Conservation (phyloP, 2,888 invertebrate genomes). For the Mechanitis messenoides region DNA sequence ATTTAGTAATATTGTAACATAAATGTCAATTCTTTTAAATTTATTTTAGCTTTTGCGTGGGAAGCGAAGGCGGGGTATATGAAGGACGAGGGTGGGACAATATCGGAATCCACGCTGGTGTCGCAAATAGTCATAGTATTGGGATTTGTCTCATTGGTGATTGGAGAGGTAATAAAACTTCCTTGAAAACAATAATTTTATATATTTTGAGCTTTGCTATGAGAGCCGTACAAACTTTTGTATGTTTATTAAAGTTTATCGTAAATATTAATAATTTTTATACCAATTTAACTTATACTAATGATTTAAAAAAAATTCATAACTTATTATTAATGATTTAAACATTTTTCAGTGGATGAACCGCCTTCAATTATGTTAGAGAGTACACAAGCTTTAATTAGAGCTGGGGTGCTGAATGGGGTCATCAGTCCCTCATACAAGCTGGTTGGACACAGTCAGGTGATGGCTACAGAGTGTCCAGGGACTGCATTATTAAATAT, state of each 20-base stretch:
- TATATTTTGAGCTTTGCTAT: background rate
- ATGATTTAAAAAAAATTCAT: background rate
- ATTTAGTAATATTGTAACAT: too few relatives aligned
- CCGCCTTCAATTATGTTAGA: slow-evolving; percentile 77
- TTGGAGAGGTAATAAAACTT: slow-evolving; percentile 76
- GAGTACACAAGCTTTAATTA: slow-evolving; percentile 75
- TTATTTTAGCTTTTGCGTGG: slow-evolving; percentile 79
- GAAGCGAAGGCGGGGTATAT: slow-evolving; percentile 83
- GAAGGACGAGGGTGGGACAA: slow-evolving; percentile 83
- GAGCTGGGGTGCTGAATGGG: slow-evolving; percentile 73
- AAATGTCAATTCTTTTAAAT: too few relatives aligned
- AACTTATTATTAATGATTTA: background rate
- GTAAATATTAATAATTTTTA: too few relatives aligned
- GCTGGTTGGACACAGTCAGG: slow-evolving; percentile 78
- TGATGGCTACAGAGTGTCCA: slow-evolving; percentile 79
- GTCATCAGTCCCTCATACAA: slow-evolving; percentile 75
- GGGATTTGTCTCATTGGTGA: slow-evolving; percentile 85
- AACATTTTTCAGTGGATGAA: slow-evolving; percentile 59
- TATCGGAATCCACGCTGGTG: slow-evolving; percentile 83
- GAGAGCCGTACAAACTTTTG: too few relatives aligned
- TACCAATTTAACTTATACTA: too few relatives aligned
- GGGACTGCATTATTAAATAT: slow-evolving; percentile 77
- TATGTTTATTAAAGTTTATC: too few relatives aligned
- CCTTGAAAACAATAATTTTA: slow-evolving; percentile 5
- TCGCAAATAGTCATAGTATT: slow-evolving; percentile 77